phyloP scores from a whole-genome alignment of 2,888 invertebrate species.

The Lasioglossum lativentre region DNA sequence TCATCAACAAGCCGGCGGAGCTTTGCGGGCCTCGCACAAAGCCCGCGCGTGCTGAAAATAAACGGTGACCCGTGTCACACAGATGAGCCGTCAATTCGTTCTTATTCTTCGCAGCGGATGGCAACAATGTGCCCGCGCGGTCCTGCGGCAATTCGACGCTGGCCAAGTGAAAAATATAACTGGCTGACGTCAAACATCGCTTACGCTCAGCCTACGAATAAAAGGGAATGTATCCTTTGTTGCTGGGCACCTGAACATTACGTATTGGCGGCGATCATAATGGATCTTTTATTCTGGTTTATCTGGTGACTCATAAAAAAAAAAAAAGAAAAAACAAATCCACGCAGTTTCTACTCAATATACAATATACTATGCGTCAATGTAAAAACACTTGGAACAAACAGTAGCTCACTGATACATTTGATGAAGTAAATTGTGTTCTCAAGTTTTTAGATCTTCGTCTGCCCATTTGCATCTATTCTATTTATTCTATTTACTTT shows the following conservation, averaged over 20 bases:
- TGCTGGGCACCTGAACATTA: background rate
- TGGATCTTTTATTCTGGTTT: background rate
- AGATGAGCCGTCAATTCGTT: constrained; percentile 12
- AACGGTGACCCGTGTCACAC: constrained; percentile 3
- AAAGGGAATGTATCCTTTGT: background rate
- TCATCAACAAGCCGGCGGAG: constrained; percentile 20
- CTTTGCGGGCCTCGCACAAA: background rate
- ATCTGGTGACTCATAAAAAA: background rate
- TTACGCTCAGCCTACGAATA: background rate
- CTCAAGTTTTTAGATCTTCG: no score
- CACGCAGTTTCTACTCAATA: no score
- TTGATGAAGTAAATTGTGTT: no score
- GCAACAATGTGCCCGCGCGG: constrained; percentile 13
- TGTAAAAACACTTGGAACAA: no score
- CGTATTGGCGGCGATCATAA: background rate
- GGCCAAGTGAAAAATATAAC: constrained; percentile 5
- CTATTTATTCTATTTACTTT: no score
- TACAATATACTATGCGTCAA: no score
- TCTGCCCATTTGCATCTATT: no score
- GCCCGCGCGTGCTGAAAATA: constrained; percentile 19
- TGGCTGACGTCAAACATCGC: constrained; percentile 1
- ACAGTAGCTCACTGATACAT: no score
- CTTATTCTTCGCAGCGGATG: constrained; percentile 19
- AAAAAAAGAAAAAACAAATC: no score
- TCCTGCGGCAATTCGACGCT: background rate